Conservation (phyloP, 2,888 invertebrate species). For the Heliconius cydno region DNA sequence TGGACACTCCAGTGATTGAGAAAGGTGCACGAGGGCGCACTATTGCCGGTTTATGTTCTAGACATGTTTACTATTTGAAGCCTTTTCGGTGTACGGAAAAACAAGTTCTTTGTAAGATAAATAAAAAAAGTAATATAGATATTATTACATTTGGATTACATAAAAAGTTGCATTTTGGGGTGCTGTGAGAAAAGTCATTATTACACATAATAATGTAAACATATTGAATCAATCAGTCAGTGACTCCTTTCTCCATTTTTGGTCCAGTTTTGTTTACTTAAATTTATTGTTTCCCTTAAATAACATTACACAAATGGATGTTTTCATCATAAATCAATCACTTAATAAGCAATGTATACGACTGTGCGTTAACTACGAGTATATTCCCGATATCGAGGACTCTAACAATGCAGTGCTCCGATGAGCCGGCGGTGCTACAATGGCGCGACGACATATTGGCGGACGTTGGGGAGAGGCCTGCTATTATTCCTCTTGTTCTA, state of each 20-base stretch:
- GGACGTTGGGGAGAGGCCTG: constrained; percentile 20
- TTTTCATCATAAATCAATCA: background rate
- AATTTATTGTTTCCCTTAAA: background rate
- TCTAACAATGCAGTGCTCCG: constrained; percentile 21
- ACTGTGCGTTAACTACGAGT: background rate
- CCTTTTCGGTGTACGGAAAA: background rate
- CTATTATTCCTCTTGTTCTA: constrained; percentile 22
- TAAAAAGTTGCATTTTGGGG: no score
- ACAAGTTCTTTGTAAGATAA: background rate
- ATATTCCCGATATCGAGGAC: background rate
- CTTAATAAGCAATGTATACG: background rate
- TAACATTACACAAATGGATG: background rate
- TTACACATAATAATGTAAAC: background rate
- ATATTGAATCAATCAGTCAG: background rate
- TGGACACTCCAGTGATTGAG: constrained; percentile 29
- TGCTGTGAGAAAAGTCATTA: no score
- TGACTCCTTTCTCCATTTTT: background rate
- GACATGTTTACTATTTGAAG: background rate
- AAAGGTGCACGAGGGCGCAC: constrained; percentile 18
- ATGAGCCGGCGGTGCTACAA: constrained; percentile 28
- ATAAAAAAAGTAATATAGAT: background rate
- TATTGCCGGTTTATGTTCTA: constrained; percentile 14
- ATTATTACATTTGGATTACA: no score
- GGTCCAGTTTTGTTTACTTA: background rate
- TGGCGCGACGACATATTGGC: constrained; percentile 34